Evolutionary conservation across 2,113 vertebrate species (phyloP), one percentile per base, ranked within the genome.

Genomic region (Nesoenas mayeri): DNA sequence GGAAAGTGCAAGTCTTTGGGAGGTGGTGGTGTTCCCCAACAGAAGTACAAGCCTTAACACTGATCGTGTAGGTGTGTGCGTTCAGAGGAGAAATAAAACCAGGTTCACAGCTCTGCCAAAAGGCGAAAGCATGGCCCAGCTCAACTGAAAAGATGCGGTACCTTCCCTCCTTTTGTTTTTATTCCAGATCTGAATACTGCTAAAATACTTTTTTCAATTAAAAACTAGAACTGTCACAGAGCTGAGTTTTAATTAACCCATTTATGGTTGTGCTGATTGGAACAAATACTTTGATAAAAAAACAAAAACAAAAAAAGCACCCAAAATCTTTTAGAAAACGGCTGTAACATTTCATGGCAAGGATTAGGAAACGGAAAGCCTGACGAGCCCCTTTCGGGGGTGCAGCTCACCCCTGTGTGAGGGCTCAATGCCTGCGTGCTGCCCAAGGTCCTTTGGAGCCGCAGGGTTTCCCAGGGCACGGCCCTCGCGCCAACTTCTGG

Each of bases 1-100:
- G 65, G 72, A 84, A 96, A 98, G 96, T 97, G 97, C 98, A 97
- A 86, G 89, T 94, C 89, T 96, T 32, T 71, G 74, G 54, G 83
- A 97, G 97, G 94, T 91, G 96, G 90, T 91, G 96, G 88, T 62
- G n/a, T 3, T 92, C 90, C 95, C 93, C 97, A 82, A 8, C 60
- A 88, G 58, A 75, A 91, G 94, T 72, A 88, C 96, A 84, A 96
- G 96, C 94, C 86, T 88, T 73, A 97, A 88, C 57, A 79, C 95
- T 83, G 85, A 58, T 0, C 11, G 38, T 20, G 79, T 77, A 70
- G 79, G 65, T 61, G 91, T 88, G 93, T 81, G 96, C 66, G 6
- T 91, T 79, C 83, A 40, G 84, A 97, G 93, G 42, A 88, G 90
- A 96, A 89, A 92, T 51, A 88, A 94, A 96, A 77, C 44, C 86